These are phyloP conservation scores for Tenualosa thibaudeaui DNA, from an alignment of 2,797 vertebrate genomes.

Conservation along the genomic window DNA sequence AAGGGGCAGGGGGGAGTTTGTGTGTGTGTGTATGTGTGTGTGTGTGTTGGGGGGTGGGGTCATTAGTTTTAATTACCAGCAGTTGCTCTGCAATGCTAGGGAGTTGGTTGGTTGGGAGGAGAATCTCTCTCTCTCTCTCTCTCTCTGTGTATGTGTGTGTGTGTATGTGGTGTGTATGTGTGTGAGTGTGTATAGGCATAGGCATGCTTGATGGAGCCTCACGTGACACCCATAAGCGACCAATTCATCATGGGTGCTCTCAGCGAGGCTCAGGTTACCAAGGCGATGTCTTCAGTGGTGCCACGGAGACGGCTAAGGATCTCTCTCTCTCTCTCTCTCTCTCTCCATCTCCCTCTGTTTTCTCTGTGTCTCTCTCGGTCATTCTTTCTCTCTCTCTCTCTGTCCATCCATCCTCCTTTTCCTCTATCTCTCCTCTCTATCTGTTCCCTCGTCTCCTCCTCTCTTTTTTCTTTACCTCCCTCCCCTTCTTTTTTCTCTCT, in stretches of 20 bases:
- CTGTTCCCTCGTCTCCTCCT: neutral
- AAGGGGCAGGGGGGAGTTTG: slow-evolving; percentile 56
- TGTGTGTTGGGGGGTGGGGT: neutral
- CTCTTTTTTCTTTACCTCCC: neutral
- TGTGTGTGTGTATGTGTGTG: neutral
- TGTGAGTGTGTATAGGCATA: neutral
- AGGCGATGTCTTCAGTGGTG: slow-evolving; percentile 4
- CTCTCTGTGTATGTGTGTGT: too few species aligned
- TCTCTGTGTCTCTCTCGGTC: neutral
- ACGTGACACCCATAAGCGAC: slow-evolving; percentile 4
- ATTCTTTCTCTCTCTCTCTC: neutral
- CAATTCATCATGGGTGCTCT: neutral
- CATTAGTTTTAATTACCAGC: too few species aligned
- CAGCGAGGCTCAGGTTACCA: neutral
- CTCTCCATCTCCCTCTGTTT: neutral
- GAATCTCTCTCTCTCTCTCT: too few species aligned
- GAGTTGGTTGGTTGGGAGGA: neutral
- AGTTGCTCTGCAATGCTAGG: too few species aligned
- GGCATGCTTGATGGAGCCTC: neutral
- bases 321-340: slow-evolving; percentile 37
- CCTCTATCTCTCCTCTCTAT: neutral
- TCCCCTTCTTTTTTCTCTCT: neutral
- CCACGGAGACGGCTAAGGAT: neutral
- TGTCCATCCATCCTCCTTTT: neutral
- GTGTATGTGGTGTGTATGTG: too few species aligned